These are phyloP conservation scores for Ceryle rudis DNA, from an alignment of 2,797 vertebrate species.

Conservation along the genomic window DNA sequence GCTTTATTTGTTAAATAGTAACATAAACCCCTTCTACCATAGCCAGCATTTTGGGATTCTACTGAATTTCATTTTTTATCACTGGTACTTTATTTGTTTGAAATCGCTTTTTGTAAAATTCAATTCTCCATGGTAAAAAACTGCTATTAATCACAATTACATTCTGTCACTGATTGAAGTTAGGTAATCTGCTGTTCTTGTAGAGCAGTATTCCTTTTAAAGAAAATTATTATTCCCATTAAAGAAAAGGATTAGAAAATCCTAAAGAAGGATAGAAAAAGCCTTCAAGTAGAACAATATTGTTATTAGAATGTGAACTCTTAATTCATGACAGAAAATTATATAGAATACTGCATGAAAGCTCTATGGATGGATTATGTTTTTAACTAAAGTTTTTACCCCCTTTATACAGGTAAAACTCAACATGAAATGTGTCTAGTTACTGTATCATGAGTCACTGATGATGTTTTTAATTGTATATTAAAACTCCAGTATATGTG, in stretches of 20 bases:
- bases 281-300: not conserved
- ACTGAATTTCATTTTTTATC: not conserved
- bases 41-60: not conserved
- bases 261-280: not conserved
- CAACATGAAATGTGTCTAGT: not conserved
- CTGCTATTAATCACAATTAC: not conserved
- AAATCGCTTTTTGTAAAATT: not conserved
- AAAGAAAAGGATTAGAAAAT: not conserved
- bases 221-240: not conserved
- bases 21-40: not conserved
- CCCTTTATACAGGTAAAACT: not conserved
- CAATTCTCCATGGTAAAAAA: not conserved
- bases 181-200: not conserved
- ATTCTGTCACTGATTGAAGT: not conserved
- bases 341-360: not conserved
- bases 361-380: not conserved
- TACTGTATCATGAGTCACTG: not conserved
- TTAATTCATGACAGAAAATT: not conserved
- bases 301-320: not conserved
- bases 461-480: not conserved
- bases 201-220: not conserved
- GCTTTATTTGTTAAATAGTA: not conserved
- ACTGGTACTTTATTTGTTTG: not conserved
- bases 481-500: not conserved
- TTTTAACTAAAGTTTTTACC: not conserved